Evolutionary conservation across 2,888 invertebrate species (phyloP), one percentile per base, ranked within the genome.

Genomic region (Drosophila fungiperda): DNA sequence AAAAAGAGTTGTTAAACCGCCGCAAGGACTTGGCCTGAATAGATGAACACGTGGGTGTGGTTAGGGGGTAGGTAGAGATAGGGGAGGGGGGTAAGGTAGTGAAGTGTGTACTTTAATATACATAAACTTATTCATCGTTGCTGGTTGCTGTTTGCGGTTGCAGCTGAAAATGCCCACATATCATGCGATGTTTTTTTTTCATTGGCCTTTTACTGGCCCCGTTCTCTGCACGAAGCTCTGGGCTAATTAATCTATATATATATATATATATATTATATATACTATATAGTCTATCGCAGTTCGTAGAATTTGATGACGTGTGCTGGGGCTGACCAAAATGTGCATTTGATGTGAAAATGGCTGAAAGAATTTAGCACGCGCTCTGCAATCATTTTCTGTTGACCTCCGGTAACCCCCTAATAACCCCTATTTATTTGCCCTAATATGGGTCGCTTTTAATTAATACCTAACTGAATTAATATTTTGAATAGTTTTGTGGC

Each of bases 231-330:
- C 76, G 72, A 68, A 67, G 68, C 55, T 53, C 53, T 48, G 50
- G 29, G 54, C 48, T 66, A 61, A 68, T 68, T 65, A 50, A 74
- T 70, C 68, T 36, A 58, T 50, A 62, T 23, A 26, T 33, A 45
- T 48, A 48, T 11, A 59, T 52, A 55, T 49, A 62, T 49, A 36
- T 42, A 49, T 61, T 32, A 49, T 63, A 52, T 74, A 69, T 32
- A 42, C 35, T 42, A 61, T 66, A 71, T 57, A 68, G 57, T 65
- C 61, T 77, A 80, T 80, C 68, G 59, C 61, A 63, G 70, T 74
- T 88, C 78, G 86, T 83, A 86, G 83, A 83, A 83, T 80, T 77
- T 83, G 78, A 80, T 88, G 61, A 89, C 89, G 72, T 76, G 80
- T 68, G 70, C 68, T 58, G 23, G 40, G 65, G 68, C 86, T 85